Evolutionary conservation across 2,888 invertebrate genomes (phyloP).

Genomic region (Dasypolia templi): DNA sequence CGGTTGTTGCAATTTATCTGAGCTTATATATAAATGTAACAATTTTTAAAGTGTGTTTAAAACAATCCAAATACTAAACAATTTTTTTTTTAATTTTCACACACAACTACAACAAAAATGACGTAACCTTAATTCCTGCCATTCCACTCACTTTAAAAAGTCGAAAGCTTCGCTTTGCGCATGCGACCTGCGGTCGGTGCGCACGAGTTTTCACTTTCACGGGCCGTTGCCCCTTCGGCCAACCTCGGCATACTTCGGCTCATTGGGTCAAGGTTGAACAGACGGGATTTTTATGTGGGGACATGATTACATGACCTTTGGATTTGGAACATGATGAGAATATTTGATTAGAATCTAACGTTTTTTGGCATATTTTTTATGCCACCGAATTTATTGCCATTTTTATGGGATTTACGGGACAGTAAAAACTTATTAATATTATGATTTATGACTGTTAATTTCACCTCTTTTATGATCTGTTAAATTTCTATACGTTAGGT

Average conservation of each 20-base stretch:
- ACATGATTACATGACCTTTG: conserved; percentile 50
- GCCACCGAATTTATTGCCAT: not conserved
- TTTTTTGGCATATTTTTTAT: not conserved
- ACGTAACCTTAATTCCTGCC: conserved; percentile 67
- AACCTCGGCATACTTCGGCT: conserved; percentile 77
- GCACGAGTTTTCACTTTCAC: conserved; percentile 82
- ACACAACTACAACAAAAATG: conserved; percentile 16
- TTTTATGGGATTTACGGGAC: conserved; percentile 17
- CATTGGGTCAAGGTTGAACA: conserved; percentile 78
- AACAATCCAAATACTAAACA: conserved; percentile 14
- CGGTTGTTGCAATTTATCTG: not conserved
- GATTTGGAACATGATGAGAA: conserved; percentile 40
- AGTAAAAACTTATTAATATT: conserved; percentile 6
- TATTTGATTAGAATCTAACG: conserved; percentile 18
- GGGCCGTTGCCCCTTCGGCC: conserved; percentile 79
- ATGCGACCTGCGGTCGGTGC: conserved; percentile 70
- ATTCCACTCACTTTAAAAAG: conserved; percentile 57
- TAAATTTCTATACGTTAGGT: not conserved
- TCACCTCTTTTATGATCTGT: conserved; percentile 4
- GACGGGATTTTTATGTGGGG: conserved; percentile 60
- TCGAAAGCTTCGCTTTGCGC: conserved; percentile 72
- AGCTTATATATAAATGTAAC: not conserved
- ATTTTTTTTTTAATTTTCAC: conserved; percentile 7
- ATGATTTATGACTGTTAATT: conserved; percentile 22
- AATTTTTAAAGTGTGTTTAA: not conserved